Conservation (phyloP, 1,140 invertebrate genomes). For the Sitobion miscanthi region DNA sequence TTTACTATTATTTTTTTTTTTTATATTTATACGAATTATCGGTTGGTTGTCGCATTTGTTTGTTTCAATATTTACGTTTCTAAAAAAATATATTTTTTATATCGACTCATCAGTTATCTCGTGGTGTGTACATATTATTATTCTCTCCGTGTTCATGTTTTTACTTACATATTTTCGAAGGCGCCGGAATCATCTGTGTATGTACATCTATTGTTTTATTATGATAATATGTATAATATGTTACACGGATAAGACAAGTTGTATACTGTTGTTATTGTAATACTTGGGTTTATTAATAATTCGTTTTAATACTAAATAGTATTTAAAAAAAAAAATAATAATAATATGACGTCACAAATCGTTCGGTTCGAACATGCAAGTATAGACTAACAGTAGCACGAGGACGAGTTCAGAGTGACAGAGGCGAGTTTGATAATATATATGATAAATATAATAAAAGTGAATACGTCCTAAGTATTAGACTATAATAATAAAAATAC, state of each 20-base stretch:
- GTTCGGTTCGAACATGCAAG: constrained; percentile 41
- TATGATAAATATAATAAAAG: constrained; percentile 25
- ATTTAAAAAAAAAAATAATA: not conserved
- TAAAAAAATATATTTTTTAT: not conserved
- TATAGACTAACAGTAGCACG: not conserved
- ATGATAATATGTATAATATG: not conserved
- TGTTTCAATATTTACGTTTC: not conserved
- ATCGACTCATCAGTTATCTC: not conserved
- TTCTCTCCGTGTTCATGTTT: not conserved
- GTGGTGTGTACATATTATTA: not conserved
- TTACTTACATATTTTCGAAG: constrained; percentile 55
- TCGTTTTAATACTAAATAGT: not conserved
- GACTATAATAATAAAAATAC: constrained; percentile 13
- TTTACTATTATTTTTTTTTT: not conserved
- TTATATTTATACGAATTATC: not conserved
- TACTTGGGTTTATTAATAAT: not conserved
- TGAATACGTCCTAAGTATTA: not conserved
- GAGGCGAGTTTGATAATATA: constrained; percentile 28
- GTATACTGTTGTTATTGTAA: not conserved
- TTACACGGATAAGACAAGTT: not conserved
- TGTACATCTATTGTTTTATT: constrained; percentile 6
- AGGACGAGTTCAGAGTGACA: constrained; percentile 43
- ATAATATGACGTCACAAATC: constrained; percentile 17
- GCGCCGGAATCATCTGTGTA: not conserved
- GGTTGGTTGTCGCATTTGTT: not conserved